phyloP scores from a whole-genome alignment of 1,140 invertebrate genomes.

The Leptinotarsa undecemlineata region DNA sequence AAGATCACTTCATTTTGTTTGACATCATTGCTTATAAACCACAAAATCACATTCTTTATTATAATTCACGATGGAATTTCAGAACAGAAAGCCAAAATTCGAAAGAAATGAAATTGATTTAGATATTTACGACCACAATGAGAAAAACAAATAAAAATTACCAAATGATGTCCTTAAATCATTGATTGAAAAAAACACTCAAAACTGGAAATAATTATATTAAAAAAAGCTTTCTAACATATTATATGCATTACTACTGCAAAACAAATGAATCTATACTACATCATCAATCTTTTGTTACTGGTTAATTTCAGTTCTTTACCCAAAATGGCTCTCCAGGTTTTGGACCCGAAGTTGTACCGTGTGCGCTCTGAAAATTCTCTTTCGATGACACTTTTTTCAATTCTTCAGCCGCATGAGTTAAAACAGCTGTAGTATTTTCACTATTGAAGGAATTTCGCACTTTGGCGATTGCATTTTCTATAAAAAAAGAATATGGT shows the following conservation, averaged over 20 bases:
- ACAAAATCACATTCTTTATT: no score
- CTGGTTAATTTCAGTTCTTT: conserved; percentile 35
- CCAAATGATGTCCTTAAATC: not conserved
- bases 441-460: conserved; percentile 12
- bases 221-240: not conserved
- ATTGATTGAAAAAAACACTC: conserved; percentile 3
- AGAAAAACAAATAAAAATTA: not conserved
- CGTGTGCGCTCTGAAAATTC: not conserved
- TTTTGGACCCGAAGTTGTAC: conserved; percentile 31
- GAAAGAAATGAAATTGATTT: not conserved
- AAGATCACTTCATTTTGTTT: no score
- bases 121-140: not conserved
- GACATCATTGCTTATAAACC: no score
- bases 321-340: conserved; percentile 49
- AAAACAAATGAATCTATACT: not conserved
- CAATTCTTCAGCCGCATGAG: conserved; percentile 31
- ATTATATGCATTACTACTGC: not conserved
- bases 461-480: not conserved
- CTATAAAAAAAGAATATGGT: not conserved
- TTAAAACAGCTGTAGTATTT: conserved; percentile 32
- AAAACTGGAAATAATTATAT: not conserved
- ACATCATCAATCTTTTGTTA: not conserved
- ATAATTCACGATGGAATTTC: no score
- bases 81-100: no score
- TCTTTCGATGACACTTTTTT: conserved; percentile 26